Evolutionary conservation across 2,888 invertebrate genomes (phyloP), one percentile per base, ranked within the genome.

Genomic region (Drosophila pseudotalamancana): DNA sequence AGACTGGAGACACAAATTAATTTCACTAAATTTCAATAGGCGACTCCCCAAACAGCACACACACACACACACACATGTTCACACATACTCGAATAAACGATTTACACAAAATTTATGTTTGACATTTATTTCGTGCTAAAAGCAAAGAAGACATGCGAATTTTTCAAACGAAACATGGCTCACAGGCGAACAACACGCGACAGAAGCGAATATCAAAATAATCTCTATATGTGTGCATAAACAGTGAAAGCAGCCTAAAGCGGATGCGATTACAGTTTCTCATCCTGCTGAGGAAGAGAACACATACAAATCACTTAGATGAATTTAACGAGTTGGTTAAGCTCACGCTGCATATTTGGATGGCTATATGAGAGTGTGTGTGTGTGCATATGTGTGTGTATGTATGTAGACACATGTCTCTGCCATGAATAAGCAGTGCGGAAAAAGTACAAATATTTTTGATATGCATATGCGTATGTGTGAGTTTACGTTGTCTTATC

Each of bases 401-500:
- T 23, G 42, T 40, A 53, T 49, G 29, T 53, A 14, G n/a, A 43
- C 43, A 43, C 43, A 43, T 57, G 34, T 59, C 37, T 35, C 29
- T 32, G 29, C 39, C 60, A 74, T 77, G 72, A 86, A 70, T 86
- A 80, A 80, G 32, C 56, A 19, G 9, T 56, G 64, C 79, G 66
- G 51, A 82, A 75, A 73, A 74, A 51, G 56, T 57, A 63, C 6
- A 32, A 45, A 65, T 61, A 45, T 61, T 48, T 50, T 18, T 61
- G 63, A 56, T 61, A 62, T 67, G 60, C 57, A 50, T 60, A 60
- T 39, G 54, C 34, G 25, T 65, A 42, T 18, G 18, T 53, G 31
- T 48, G 32, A 51, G 27, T 32, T 12, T 43, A 18, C 42, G 29
- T 51, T 74, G 71, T 67, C 60, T 77, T 77, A 80, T 80, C 79